phyloP scores from a whole-genome alignment of 2,113 vertebrate species.

The Mixornis gularis region DNA sequence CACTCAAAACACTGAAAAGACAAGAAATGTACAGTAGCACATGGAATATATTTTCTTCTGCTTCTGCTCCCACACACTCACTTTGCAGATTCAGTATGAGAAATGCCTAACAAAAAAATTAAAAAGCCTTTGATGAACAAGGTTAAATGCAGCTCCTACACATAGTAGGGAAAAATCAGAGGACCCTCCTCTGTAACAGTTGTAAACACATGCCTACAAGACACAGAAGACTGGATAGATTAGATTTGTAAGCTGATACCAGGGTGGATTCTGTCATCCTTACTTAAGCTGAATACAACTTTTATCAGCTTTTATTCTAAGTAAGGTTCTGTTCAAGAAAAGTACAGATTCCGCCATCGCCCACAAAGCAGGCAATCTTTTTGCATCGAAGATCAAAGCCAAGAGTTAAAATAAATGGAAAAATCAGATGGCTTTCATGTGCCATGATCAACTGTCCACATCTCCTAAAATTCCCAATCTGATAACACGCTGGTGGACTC shows the following conservation, averaged over 20 bases:
- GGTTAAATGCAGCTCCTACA: not conserved
- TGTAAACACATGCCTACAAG: not conserved
- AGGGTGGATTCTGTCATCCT: not conserved
- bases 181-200: not conserved
- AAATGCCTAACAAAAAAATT: not conserved
- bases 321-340: not conserved
- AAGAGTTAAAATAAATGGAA: not conserved
- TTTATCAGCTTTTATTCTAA: not conserved
- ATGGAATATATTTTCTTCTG: not conserved
- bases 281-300: not conserved
- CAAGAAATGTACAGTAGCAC: not conserved
- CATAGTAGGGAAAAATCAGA: not conserved
- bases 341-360: not conserved
- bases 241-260: not conserved
- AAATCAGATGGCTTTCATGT: not conserved
- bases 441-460: not conserved
- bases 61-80: not conserved
- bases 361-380: not conserved
- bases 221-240: not conserved
- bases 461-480: not conserved
- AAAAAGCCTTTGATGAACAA: not conserved
- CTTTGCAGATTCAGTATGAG: not conserved
- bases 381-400: not conserved
- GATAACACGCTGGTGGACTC: not conserved
- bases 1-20: not conserved